Conservation (phyloP, 1,140 invertebrate species). For the Drosophila funebris region DNA sequence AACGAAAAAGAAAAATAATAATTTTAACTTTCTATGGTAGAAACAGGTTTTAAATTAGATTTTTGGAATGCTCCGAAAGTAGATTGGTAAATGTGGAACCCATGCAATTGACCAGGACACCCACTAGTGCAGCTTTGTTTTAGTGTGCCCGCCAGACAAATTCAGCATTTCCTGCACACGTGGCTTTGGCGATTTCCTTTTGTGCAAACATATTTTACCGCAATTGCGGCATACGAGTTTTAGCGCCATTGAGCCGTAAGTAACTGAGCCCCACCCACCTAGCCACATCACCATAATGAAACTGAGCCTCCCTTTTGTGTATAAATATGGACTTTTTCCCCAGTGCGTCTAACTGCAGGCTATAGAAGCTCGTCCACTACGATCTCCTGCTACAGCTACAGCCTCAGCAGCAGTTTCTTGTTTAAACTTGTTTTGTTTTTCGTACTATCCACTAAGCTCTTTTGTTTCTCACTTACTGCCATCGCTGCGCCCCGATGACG, state of each 20-base stretch:
- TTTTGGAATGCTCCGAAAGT: background rate
- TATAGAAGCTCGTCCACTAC: conserved; percentile 59
- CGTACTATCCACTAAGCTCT: conserved; percentile 42
- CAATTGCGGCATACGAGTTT: conserved; percentile 68
- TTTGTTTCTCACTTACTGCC: conserved; percentile 66
- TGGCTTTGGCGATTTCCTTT: conserved; percentile 80
- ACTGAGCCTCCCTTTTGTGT: conserved; percentile 30
- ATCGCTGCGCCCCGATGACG: conserved; percentile 51
- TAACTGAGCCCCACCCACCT: conserved; percentile 41
- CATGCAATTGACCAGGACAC: conserved; percentile 24
- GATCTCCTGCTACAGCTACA: conserved; percentile 16
- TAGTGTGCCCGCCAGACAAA: conserved; percentile 68
- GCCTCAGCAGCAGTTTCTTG: conserved; percentile 1
- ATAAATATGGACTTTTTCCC: conserved; percentile 63
- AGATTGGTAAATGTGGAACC: conserved; percentile 10
- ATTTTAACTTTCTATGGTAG: too few relatives aligned
- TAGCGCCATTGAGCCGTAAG: conserved; percentile 70
- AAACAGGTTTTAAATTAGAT: too few relatives aligned
- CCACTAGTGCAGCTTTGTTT: conserved; percentile 53
- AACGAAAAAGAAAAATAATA: background rate
- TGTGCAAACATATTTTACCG: conserved; percentile 81
- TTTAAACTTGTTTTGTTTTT: conserved; percentile 19
- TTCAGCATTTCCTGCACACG: conserved; percentile 77
- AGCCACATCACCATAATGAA: conserved; percentile 38
- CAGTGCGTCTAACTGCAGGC: conserved; percentile 55